Conservation (phyloP, 2,113 vertebrate species). For the Hippoglossus stenolepis region DNA sequence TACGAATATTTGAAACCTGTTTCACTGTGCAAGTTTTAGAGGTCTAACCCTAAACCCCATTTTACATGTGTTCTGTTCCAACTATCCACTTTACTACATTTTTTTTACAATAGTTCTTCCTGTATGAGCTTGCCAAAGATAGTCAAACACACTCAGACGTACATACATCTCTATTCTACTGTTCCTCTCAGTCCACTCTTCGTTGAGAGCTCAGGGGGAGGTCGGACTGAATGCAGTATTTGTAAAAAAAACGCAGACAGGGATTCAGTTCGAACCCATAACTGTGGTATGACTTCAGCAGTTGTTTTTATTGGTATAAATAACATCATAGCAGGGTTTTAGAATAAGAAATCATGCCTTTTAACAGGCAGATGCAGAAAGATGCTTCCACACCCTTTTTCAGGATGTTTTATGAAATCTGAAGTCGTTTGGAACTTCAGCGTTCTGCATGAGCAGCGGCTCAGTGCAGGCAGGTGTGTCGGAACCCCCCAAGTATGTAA, state of each 20-base stretch:
- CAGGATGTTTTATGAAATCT: not conserved
- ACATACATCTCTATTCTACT: constrained; percentile 90
- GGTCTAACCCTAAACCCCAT: constrained; percentile 38
- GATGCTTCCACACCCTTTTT: constrained; percentile 60
- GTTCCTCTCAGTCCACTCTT: constrained; percentile 93
- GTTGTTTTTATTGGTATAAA: constrained; percentile 34
- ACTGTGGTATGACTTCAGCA: constrained; percentile 71
- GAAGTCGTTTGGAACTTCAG: constrained; percentile 45
- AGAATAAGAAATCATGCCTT: constrained; percentile 39
- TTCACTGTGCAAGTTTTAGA: constrained; percentile 51
- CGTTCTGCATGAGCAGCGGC: constrained; percentile 60
- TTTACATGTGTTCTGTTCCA: constrained; percentile 59
- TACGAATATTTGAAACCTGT: constrained; percentile 71
- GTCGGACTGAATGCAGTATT: constrained; percentile 55
- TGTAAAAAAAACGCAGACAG: constrained; percentile 55
- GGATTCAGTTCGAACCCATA: constrained; percentile 62
- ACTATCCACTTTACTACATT: constrained; percentile 60
- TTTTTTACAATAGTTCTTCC: constrained; percentile 93
- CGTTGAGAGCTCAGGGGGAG: constrained; percentile 86
- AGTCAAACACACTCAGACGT: constrained; percentile 84
- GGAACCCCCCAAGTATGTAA: constrained; percentile 84
- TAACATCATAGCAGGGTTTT: constrained; percentile 83
- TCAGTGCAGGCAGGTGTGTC: constrained; percentile 58
- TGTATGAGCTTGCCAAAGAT: constrained; percentile 99
- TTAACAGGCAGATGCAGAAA: constrained; percentile 29